Percentiles rank a stretch among this genome's conserved stretches.
Conservation (phyloP, 2,888 invertebrate genomes). For the Atethmia centrago region DNA sequence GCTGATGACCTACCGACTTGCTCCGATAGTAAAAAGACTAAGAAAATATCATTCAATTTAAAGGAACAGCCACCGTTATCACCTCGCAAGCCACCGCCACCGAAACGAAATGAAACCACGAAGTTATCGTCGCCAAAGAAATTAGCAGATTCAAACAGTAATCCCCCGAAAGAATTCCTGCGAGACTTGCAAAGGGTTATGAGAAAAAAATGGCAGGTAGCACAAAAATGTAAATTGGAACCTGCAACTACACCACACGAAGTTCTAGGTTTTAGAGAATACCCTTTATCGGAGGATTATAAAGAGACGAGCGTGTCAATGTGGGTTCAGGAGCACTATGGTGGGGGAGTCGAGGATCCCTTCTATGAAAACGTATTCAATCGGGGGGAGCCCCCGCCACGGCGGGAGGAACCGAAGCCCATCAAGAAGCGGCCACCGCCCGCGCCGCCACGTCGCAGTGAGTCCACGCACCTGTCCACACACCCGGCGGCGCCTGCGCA, state of each 20-base stretch:
- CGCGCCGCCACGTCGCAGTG: conserved; percentile 97
- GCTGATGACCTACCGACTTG: conserved; percentile 90
- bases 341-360: conserved; percentile 90
- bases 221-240: conserved; percentile 97
- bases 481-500: conserved; percentile 73
- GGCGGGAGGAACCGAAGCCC: conserved; percentile 82
- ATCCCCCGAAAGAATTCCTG: conserved; percentile 95
- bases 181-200: conserved; percentile 97
- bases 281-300: conserved; percentile 93
- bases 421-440: conserved; percentile 95
- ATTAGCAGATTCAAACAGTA: conserved; percentile 93
- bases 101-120: conserved; percentile 94
- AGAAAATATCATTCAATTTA: conserved; percentile 92
- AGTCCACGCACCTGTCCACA: conserved; percentile 88
- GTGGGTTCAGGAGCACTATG: conserved; percentile 97
- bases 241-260: conserved; percentile 97
- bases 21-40: conserved; percentile 88
- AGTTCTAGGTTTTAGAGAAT: conserved; percentile 96
- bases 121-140: conserved; percentile 94
- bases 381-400: conserved; percentile 75
- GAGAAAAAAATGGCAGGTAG: conserved; percentile 98
- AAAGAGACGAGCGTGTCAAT: conserved; percentile 96
- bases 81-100: conserved; percentile 93
- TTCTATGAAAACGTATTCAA: conserved; percentile 94
- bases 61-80: conserved; percentile 89